Percentiles rank a stretch among this genome's conserved stretches.
phyloP scores from a whole-genome alignment of 1,140 invertebrate species.

The Lasioglossum baleicum region DNA sequence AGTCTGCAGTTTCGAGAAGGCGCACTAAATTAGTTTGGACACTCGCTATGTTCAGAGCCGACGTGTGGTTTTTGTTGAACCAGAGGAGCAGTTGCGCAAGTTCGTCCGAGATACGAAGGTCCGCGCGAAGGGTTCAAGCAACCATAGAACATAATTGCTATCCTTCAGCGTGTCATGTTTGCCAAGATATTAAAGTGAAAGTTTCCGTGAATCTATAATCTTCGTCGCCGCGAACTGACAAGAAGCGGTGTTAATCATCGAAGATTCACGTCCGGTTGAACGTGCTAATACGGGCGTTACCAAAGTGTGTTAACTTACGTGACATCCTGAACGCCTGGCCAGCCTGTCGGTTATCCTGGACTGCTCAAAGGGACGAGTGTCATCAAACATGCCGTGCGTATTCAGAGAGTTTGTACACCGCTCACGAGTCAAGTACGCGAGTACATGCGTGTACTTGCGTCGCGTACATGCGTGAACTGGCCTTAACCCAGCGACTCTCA shows the following conservation, averaged over 20 bases:
- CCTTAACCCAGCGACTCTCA: constrained; percentile 24
- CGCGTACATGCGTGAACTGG: constrained; percentile 18
- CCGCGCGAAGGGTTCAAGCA: background rate
- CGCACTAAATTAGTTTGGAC: no score
- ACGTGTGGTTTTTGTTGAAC: background rate
- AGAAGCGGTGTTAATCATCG: constrained; percentile 32
- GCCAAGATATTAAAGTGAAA: constrained; percentile 6
- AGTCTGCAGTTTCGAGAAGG: no score
- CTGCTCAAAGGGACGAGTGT: constrained; percentile 35
- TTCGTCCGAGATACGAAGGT: background rate
- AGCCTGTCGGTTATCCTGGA: constrained; percentile 25
- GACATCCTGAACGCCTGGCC: constrained; percentile 37
- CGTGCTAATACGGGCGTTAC: constrained; percentile 35
- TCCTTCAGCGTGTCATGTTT: background rate
- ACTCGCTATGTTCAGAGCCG: no score
- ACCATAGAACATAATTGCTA: background rate
- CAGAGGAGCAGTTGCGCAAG: background rate
- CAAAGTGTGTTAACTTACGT: constrained; percentile 40
- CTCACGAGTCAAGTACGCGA: constrained; percentile 38
- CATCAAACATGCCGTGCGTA: constrained; percentile 47
- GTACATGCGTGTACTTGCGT: constrained; percentile 25
- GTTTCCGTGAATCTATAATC: constrained; percentile 35
- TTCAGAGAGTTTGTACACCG: constrained; percentile 26
- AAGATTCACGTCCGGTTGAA: constrained; percentile 31
- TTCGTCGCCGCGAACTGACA: background rate